A percentile compares a stretch with the other conserved stretches of the same genome.
These are phyloP conservation scores for Polyploca ridens DNA, from an alignment of 2,888 invertebrate species.

Conservation along the genomic window DNA sequence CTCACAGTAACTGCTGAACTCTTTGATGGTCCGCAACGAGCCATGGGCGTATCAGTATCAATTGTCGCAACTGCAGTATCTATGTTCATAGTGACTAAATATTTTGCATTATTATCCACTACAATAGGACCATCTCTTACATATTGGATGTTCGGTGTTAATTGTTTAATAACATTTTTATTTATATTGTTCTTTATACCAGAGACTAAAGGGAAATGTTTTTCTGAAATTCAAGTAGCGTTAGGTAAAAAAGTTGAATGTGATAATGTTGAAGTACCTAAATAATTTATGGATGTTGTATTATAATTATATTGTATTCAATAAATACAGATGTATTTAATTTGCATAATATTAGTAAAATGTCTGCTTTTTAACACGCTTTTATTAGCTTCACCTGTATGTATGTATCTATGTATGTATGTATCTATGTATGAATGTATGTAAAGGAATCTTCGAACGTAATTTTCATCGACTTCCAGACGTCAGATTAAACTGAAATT, in stretches of 20 bases:
- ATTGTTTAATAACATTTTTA: constrained; percentile 23
- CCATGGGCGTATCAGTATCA: constrained; percentile 31
- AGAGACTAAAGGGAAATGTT: constrained; percentile 40
- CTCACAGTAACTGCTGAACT: constrained; percentile 36
- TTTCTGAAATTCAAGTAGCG: constrained; percentile 34
- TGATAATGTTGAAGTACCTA: not conserved
- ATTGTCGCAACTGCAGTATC: constrained; percentile 20
- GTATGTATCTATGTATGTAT: no score
- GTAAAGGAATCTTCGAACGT: no score
- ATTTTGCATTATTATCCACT: constrained; percentile 28
- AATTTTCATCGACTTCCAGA: no score
- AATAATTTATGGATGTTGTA: not conserved
- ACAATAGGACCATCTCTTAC: constrained; percentile 33
- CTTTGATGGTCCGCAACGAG: constrained; percentile 38
- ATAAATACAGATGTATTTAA: not conserved
- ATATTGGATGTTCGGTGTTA: constrained; percentile 32
- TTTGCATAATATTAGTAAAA: no score
- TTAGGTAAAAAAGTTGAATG: constrained; percentile 15
- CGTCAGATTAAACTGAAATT: no score
- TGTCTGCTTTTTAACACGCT: no score
- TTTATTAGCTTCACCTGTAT: no score
- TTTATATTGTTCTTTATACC: constrained; percentile 34
- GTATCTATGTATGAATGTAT: no score
- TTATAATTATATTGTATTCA: not conserved
- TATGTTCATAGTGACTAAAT: constrained; percentile 33